phyloP scores from a whole-genome alignment of 2,888 invertebrate genomes.

The Drosophila kambysellisi region DNA sequence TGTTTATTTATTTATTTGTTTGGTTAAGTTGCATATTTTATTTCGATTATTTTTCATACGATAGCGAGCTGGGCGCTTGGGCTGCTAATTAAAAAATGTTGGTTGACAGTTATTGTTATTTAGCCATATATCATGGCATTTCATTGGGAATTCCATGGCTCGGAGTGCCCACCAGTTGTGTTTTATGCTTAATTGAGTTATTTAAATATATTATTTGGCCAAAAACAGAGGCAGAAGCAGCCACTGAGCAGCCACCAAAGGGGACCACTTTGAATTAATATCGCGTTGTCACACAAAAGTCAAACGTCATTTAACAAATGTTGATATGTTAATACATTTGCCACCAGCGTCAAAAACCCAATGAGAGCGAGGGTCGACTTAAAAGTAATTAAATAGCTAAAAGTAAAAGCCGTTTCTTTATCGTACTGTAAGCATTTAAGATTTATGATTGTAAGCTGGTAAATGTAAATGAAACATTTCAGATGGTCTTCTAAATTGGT shows the following conservation, averaged over 20 bases:
- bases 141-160: conserved; percentile 76
- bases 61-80: conserved; percentile 38
- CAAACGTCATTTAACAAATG: conserved; percentile 83
- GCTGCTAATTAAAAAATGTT: conserved; percentile 76
- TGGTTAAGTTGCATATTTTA: conserved; percentile 65
- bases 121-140: conserved; percentile 78
- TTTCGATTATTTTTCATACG: conserved; percentile 58
- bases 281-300: conserved; percentile 82
- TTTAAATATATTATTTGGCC: conserved; percentile 79
- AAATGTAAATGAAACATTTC: not conserved
- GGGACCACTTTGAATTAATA: conserved; percentile 69
- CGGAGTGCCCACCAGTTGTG: conserved; percentile 69
- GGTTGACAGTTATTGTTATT: conserved; percentile 77
- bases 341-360: conserved; percentile 57
- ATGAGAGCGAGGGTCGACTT: conserved; percentile 23
- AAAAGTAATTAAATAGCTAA: conserved; percentile 1
- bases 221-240: conserved; percentile 47
- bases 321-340: conserved; percentile 80
- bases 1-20: conserved; percentile 62
- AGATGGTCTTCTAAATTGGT: not conserved
- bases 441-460: not conserved
- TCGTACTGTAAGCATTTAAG: not conserved
- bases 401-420: not conserved
- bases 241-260: conserved; percentile 35
- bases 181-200: conserved; percentile 81